phyloP scores from a whole-genome alignment of 2,797 vertebrate species.

The Falco concolor region DNA sequence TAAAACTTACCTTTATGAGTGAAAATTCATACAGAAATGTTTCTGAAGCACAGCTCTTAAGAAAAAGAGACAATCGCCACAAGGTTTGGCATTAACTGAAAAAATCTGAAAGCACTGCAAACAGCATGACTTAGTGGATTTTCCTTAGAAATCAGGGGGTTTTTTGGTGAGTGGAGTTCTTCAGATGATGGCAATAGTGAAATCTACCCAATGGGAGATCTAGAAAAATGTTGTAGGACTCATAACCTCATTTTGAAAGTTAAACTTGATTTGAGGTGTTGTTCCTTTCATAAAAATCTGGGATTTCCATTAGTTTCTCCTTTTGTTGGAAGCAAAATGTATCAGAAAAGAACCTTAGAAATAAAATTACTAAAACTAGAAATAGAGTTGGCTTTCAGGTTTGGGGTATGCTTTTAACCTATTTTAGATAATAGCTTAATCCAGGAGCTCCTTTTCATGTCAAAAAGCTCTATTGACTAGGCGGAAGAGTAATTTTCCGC shows the following conservation, averaged over 20 bases:
- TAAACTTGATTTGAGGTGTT: background rate
- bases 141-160: background rate
- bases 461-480: background rate
- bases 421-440: background rate
- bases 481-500: slow-evolving; percentile 7
- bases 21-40: background rate
- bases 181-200: background rate
- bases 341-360: background rate
- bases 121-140: background rate
- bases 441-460: background rate
- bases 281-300: background rate
- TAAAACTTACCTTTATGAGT: background rate
- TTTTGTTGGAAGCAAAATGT: background rate
- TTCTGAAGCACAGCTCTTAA: background rate
- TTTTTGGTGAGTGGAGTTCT: background rate
- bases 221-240: background rate
- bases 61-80: background rate
- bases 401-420: background rate
- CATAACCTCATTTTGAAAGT: background rate
- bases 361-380: background rate
- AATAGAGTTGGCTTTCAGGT: background rate
- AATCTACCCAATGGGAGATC: background rate
- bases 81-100: background rate
- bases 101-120: background rate
- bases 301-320: background rate